These are phyloP conservation scores for Pseudopodoces humilis DNA, from an alignment of 2,113 vertebrate species.

Conservation along the genomic window DNA sequence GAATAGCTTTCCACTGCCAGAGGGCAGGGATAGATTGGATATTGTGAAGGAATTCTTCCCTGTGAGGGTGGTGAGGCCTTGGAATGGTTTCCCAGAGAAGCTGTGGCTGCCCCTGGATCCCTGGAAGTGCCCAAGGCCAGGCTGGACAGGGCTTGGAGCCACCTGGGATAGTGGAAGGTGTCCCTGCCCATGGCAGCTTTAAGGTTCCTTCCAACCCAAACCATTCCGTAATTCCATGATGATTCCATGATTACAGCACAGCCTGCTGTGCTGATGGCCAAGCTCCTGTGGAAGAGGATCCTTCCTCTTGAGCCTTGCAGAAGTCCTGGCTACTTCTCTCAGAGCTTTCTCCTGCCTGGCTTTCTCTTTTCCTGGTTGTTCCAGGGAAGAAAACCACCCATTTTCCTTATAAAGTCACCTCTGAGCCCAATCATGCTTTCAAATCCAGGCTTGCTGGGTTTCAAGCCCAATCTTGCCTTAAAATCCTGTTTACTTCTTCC, in stretches of 20 bases:
- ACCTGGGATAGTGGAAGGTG: accelerated
- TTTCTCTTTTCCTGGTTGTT: background rate
- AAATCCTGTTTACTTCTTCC: background rate
- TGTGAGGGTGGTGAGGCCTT: background rate
- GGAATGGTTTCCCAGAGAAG: background rate
- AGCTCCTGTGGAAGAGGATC: background rate
- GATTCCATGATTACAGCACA: background rate
- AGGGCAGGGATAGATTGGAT: background rate
- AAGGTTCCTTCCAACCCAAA: background rate
- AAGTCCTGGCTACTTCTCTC: background rate
- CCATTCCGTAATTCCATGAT: background rate
- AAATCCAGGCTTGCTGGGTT: background rate
- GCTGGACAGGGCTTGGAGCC: accelerated
- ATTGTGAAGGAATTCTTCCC: accelerated
- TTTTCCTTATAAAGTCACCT: background rate
- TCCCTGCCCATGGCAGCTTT: background rate
- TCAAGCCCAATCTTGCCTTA: background rate
- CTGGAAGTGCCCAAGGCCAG: background rate
- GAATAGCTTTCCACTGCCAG: background rate
- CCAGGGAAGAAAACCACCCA: background rate
- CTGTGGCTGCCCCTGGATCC: background rate
- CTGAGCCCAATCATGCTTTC: background rate
- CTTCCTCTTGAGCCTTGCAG: background rate
- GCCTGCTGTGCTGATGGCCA: background rate
- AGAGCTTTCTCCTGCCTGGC: background rate